phyloP scores from a whole-genome alignment of 2,797 vertebrate species.

The Garrulus glandarius region DNA sequence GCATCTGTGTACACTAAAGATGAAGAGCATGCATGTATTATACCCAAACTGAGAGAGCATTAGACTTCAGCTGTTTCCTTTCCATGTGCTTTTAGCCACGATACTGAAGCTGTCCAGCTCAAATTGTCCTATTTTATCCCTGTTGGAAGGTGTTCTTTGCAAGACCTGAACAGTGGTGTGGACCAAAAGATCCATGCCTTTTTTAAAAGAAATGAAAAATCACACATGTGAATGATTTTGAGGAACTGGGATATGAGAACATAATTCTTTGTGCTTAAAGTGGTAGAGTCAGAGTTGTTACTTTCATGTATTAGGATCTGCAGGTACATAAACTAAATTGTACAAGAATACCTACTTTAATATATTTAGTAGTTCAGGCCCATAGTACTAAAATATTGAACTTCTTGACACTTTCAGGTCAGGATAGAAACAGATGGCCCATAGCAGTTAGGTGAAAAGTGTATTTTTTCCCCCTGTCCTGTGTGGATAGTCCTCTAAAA shows the following conservation, averaged over 20 bases:
- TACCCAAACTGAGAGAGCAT: neutral
- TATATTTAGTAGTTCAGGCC: neutral
- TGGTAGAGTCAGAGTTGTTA: neutral
- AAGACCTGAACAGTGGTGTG: neutral
- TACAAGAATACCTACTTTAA: neutral
- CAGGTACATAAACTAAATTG: neutral
- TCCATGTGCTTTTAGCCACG: neutral
- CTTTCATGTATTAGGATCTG: neutral
- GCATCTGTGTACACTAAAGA: neutral
- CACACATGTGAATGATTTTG: neutral
- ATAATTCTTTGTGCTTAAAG: neutral
- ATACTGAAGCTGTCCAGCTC: neutral
- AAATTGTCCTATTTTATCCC: neutral
- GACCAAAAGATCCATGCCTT: neutral
- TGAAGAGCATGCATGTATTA: rapidly evolving
- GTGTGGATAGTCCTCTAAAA: neutral
- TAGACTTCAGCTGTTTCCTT: neutral
- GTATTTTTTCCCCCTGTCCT: neutral
- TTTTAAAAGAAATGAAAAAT: neutral
- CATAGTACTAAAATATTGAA: neutral
- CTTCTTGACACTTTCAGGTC: neutral
- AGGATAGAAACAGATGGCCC: neutral
- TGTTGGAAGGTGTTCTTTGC: neutral
- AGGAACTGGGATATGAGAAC: neutral
- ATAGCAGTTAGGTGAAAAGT: neutral